Conservation (phyloP, 2,888 invertebrate species). For the Diplazon laetatorius region DNA sequence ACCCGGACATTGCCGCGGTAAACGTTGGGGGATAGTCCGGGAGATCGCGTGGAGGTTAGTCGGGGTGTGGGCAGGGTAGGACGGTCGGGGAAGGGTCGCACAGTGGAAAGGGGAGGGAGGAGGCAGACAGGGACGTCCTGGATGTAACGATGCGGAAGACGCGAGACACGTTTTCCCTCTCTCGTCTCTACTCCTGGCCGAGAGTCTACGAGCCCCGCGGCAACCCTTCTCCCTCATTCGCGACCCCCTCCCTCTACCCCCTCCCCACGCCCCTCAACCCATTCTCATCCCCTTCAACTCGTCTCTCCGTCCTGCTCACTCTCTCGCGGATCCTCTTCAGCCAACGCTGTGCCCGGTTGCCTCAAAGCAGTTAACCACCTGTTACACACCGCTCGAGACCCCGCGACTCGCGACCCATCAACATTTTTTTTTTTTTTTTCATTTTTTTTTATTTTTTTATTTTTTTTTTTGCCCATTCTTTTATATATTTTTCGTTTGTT, state of each 20-base stretch:
- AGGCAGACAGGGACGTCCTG: constrained; percentile 6
- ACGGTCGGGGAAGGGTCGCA: not conserved
- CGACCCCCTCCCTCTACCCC: constrained; percentile 54
- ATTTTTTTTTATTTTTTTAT: constrained; percentile 53
- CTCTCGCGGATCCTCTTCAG: constrained; percentile 60
- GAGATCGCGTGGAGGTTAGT: too few species aligned
- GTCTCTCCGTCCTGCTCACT: too few species aligned
- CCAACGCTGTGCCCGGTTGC: constrained; percentile 70
- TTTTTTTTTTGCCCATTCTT: constrained; percentile 69
- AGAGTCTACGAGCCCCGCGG: constrained; percentile 34
- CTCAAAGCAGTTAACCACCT: constrained; percentile 80
- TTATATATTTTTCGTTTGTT: too few species aligned
- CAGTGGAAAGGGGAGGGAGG: not conserved
- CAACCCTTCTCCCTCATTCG: constrained; percentile 50
- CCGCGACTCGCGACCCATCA: constrained; percentile 56
- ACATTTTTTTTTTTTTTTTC: constrained; percentile 55
- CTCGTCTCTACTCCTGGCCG: constrained; percentile 29
- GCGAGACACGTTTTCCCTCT: constrained; percentile 44
- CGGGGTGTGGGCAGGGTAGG: not conserved
- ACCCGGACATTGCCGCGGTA: too few species aligned
- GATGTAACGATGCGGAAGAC: constrained; percentile 56
- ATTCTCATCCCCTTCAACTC: too few species aligned
- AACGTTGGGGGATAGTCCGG: too few species aligned
- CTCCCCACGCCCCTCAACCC: constrained; percentile 52
- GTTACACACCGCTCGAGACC: constrained; percentile 75